phyloP scores from a whole-genome alignment of 2,888 invertebrate species.

The Morinoia aosen region DNA sequence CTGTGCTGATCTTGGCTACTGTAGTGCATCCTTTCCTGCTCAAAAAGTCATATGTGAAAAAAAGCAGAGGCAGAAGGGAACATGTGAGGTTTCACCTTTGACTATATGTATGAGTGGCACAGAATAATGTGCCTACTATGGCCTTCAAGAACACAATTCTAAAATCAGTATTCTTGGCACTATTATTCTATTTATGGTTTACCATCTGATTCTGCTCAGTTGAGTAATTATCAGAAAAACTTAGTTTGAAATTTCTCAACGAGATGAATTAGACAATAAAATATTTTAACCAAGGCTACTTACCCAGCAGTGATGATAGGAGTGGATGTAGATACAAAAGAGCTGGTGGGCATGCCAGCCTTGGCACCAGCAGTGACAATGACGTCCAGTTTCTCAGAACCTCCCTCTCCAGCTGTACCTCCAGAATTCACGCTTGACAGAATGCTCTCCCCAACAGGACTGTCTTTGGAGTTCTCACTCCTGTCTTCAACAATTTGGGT shows the following conservation, averaged over 20 bases:
- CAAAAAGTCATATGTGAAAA: background rate
- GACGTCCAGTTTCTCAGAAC: slow-evolving; percentile 56
- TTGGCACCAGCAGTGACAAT: slow-evolving; percentile 64
- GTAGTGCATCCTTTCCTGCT: background rate
- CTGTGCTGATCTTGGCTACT: background rate
- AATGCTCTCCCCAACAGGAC: background rate
- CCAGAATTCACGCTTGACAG: background rate
- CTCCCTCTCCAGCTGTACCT: background rate
- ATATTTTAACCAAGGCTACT: background rate
- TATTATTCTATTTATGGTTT: too few species aligned
- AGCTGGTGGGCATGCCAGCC: slow-evolving; percentile 56
- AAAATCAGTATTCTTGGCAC: too few species aligned
- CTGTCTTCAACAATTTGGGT: background rate
- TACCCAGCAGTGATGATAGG: slow-evolving; percentile 67
- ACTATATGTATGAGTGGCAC: background rate
- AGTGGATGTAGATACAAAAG: slow-evolving; percentile 64
- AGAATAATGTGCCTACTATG: slow-evolving; percentile 63
- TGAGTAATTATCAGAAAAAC: too few species aligned
- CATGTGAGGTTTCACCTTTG: background rate
- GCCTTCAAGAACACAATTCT: slow-evolving; percentile 55
- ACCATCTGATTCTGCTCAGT: too few species aligned
- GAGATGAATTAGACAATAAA: background rate
- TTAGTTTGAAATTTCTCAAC: too few species aligned
- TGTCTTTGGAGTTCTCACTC: background rate
- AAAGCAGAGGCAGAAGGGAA: background rate